Conservation (phyloP, 2,888 invertebrate species). For the Tridacna crocea region DNA sequence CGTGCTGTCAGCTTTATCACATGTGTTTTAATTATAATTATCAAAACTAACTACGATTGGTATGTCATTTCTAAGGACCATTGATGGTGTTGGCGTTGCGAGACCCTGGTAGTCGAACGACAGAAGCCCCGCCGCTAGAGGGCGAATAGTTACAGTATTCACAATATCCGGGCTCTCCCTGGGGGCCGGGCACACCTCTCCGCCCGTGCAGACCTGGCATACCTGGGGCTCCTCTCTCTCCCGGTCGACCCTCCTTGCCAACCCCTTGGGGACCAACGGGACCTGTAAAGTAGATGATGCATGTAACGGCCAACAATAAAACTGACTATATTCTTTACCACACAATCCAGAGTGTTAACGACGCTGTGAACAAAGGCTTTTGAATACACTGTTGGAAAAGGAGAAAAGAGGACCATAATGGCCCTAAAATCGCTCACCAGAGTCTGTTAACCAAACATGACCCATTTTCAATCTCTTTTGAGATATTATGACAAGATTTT, state of each 20-base stretch:
- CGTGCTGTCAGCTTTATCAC: slow-evolving; percentile 21
- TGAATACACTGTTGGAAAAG: too few species aligned
- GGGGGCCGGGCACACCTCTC: slow-evolving; percentile 87
- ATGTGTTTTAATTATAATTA: neutral
- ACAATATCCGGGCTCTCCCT: slow-evolving; percentile 86
- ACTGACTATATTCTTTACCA: too few species aligned
- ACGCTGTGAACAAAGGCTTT: too few species aligned
- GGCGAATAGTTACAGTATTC: slow-evolving; percentile 86
- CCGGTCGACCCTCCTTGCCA: slow-evolving; percentile 89
- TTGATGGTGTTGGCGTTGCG: slow-evolving; percentile 72
- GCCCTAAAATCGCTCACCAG: too few species aligned
- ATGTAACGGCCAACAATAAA: too few species aligned
- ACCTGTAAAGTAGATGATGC: slow-evolving; percentile 78
- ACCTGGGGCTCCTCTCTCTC: slow-evolving; percentile 86
- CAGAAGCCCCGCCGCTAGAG: slow-evolving; percentile 38
- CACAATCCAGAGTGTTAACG: too few species aligned
- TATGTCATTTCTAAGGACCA: slow-evolving; percentile 73
- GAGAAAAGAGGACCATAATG: too few species aligned
- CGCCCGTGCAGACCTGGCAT: slow-evolving; percentile 82
- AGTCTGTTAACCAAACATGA: too few species aligned
- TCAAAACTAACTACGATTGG: neutral
- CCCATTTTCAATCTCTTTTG: too few species aligned
- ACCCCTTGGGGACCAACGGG: slow-evolving; percentile 88
- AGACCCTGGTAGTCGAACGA: slow-evolving; percentile 64
- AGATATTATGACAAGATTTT: too few species aligned